Percentiles rank a stretch among this genome's conserved stretches.
These are phyloP conservation scores for Yponomeuta sedellus DNA, from an alignment of 2,888 invertebrate genomes.

Conservation along the genomic window DNA sequence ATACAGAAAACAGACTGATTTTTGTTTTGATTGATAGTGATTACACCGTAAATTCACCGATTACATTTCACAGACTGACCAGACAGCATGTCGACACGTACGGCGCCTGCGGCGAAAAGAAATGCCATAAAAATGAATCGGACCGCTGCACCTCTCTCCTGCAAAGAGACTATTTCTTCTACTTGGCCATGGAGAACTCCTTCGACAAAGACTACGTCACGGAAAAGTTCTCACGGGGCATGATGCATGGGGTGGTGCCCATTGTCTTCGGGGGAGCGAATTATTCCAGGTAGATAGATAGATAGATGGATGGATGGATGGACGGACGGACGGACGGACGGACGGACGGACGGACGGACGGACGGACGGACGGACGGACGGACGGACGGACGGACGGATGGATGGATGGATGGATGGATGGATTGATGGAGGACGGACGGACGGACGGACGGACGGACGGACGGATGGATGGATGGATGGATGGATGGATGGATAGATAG, in stretches of 20 bases:
- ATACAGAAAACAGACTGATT: too few relatives aligned
- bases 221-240: constrained; percentile 42
- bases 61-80: not conserved
- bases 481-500: too few relatives aligned
- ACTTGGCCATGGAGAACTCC: constrained; percentile 53
- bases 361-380: too few relatives aligned
- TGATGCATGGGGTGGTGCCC: constrained; percentile 45
- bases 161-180: constrained; percentile 52
- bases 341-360: too few relatives aligned
- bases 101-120: constrained; percentile 47
- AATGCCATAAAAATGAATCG: constrained; percentile 39
- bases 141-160: constrained; percentile 45
- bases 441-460: too few relatives aligned
- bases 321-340: too few relatives aligned
- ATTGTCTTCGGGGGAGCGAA: constrained; percentile 47
- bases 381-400: too few relatives aligned
- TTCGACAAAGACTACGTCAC: constrained; percentile 49
- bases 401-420: too few relatives aligned
- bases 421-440: too few relatives aligned
- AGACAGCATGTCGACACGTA: constrained; percentile 42
- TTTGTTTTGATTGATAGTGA: too few relatives aligned
- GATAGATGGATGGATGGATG: too few relatives aligned
- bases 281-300: constrained; percentile 54
- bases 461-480: too few relatives aligned
- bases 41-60: not conserved